Evolutionary conservation across 2,113 vertebrate species (phyloP).

Genomic region (Oxyruncus cristatus): DNA sequence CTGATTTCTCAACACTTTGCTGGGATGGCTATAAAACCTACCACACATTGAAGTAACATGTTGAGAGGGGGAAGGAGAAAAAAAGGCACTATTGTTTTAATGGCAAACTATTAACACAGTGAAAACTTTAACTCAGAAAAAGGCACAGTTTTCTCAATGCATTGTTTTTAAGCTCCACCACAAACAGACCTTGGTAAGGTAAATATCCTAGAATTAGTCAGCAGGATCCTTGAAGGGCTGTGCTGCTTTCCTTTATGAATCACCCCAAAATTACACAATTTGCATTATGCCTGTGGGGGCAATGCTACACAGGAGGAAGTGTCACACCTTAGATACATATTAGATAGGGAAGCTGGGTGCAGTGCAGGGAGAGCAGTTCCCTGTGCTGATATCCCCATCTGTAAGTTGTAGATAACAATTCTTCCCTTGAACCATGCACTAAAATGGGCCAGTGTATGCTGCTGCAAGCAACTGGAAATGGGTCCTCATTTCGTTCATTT

Average conservation of each 20-base stretch:
- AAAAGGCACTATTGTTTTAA: not conserved
- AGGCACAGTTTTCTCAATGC: not conserved
- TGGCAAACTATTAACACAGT: not conserved
- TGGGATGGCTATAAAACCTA: not conserved
- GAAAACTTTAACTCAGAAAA: not conserved
- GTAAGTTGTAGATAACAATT: not conserved
- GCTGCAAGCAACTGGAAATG: not conserved
- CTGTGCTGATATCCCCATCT: not conserved
- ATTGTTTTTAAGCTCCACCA: not conserved
- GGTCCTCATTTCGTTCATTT: not conserved
- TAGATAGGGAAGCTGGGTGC: not conserved
- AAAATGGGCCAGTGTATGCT: fast-evolving
- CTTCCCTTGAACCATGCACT: not conserved
- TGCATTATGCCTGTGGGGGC: not conserved
- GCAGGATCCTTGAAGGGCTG: slow-evolving; percentile 7
- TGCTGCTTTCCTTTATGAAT: slow-evolving; percentile 25
- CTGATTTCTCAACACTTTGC: not conserved
- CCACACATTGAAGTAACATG: not conserved
- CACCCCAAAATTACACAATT: not conserved
- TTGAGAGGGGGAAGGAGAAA: fast-evolving
- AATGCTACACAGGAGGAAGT: not conserved
- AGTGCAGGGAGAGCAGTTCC: not conserved
- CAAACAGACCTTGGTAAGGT: not conserved
- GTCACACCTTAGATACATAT: not conserved
- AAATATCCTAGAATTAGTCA: slow-evolving; percentile 43